phyloP scores from a whole-genome alignment of 1,140 invertebrate species.

The Aphelenchoides fujianensis region DNA sequence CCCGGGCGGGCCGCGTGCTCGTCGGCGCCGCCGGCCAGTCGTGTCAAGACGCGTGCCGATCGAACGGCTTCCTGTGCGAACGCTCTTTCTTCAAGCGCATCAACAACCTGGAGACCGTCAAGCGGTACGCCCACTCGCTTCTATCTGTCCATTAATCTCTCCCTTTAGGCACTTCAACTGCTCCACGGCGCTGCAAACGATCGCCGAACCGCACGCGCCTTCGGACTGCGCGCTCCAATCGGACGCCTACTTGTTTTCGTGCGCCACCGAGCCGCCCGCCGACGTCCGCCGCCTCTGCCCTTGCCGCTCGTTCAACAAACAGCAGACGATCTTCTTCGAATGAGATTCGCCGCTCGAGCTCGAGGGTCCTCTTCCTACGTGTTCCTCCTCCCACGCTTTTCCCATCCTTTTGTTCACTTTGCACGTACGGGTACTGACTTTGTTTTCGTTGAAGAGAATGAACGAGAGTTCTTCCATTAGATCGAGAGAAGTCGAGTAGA shows the following conservation, averaged over 20 bases:
- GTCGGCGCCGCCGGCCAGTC: constrained; percentile 56
- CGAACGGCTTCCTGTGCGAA: constrained; percentile 63
- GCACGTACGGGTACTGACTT: no score
- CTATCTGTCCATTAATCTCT: neutral
- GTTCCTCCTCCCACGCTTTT: no score
- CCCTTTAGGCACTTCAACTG: neutral
- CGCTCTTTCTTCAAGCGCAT: constrained; percentile 63
- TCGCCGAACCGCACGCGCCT: constrained; percentile 25
- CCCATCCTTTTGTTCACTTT: no score
- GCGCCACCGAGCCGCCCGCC: constrained; percentile 27
- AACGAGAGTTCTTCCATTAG: no score
- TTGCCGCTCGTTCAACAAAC: no score
- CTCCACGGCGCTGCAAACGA: constrained; percentile 15
- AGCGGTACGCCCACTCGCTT: constrained; percentile 22
- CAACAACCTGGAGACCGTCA: constrained; percentile 45
- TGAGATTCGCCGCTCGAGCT: no score
- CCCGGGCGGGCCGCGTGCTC: constrained; percentile 46
- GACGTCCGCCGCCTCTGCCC: constrained; percentile 29
- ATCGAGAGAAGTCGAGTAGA: no score
- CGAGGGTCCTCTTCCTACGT: no score
- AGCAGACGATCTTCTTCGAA: no score
- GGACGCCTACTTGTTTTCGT: constrained; percentile 27
- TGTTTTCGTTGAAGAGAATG: no score
- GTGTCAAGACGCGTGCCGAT: constrained; percentile 63
- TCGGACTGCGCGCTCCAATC: constrained; percentile 24